Evolutionary conservation across 2,888 invertebrate genomes (phyloP).

Genomic region (Automeris io): DNA sequence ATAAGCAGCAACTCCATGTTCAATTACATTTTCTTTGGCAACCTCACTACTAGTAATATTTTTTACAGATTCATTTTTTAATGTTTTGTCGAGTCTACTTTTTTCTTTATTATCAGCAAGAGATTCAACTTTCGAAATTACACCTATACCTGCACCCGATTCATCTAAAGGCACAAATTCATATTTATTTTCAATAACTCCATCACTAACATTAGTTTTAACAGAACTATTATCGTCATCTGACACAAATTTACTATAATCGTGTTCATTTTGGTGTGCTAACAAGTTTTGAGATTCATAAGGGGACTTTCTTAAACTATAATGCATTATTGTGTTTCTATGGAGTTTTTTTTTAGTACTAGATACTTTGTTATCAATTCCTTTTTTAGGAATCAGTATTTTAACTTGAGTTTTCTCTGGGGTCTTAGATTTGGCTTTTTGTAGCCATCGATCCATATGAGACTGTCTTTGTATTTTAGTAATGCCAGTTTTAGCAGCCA

Average conservation of each 20-base stretch:
- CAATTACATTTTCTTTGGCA: background rate
- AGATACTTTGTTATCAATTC: constrained; percentile 27
- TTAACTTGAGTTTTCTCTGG: constrained; percentile 55
- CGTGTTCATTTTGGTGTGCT: constrained; percentile 38
- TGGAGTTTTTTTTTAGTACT: constrained; percentile 29
- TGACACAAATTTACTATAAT: constrained; percentile 28
- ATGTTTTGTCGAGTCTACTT: background rate
- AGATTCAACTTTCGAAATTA: constrained; percentile 22
- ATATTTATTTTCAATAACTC: constrained; percentile 7
- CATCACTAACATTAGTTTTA: constrained; percentile 3
- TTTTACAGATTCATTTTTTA: background rate
- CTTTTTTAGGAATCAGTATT: constrained; percentile 17
- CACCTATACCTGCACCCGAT: constrained; percentile 18
- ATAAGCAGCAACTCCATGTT: background rate
- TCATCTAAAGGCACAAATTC: constrained; percentile 12
- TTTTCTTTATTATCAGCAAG: constrained; percentile 6
- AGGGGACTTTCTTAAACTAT: constrained; percentile 35
- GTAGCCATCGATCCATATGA: constrained; percentile 71
- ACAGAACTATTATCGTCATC: constrained; percentile 9
- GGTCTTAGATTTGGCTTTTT: constrained; percentile 70
- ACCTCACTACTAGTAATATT: background rate
- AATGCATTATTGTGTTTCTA: constrained; percentile 28
- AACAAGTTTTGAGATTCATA: constrained; percentile 37
- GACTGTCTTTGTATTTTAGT: constrained; percentile 66
- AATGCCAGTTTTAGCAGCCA: constrained; percentile 70